phyloP scores from a whole-genome alignment of 2,888 invertebrate genomes.

The Hartigia nigra region DNA sequence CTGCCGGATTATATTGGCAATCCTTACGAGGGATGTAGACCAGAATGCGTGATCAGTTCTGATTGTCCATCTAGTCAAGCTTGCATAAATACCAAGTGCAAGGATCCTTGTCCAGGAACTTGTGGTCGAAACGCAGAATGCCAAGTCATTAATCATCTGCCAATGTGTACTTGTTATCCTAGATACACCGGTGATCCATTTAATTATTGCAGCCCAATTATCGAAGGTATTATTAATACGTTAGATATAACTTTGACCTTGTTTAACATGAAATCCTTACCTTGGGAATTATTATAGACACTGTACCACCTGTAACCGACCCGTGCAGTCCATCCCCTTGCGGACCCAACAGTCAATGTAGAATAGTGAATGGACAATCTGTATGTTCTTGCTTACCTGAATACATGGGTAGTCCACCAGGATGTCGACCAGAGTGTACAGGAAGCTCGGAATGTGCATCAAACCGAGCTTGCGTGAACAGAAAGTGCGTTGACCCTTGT shows the following conservation, averaged over 20 bases:
- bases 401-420: conserved; percentile 69
- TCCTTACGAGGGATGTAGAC: conserved; percentile 74
- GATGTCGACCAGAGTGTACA: conserved; percentile 60
- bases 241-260: neutral
- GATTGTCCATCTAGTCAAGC: conserved; percentile 59
- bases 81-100: conserved; percentile 58
- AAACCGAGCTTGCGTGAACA: conserved; percentile 54
- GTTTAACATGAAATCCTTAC: neutral
- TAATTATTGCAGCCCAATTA: conserved; percentile 69
- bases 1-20: conserved; percentile 62
- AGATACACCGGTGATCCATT: conserved; percentile 81
- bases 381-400: conserved; percentile 72
- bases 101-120: conserved; percentile 56
- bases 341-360: conserved; percentile 72
- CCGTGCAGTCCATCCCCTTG: conserved; percentile 67
- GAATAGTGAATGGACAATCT: conserved; percentile 60
- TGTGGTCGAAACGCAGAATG: conserved; percentile 66
- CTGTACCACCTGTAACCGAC: conserved; percentile 69
- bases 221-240: conserved; percentile 54
- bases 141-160: conserved; percentile 71
- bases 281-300: conserved; percentile 49
- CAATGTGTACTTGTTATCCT: conserved; percentile 76
- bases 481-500: conserved; percentile 58
- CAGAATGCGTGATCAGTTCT: conserved; percentile 68
- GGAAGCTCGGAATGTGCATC: conserved; percentile 55